Evolutionary conservation across 2,113 vertebrate species (phyloP), one percentile per base, ranked within the genome.

Genomic region (Pelecanoides urinatrix): DNA sequence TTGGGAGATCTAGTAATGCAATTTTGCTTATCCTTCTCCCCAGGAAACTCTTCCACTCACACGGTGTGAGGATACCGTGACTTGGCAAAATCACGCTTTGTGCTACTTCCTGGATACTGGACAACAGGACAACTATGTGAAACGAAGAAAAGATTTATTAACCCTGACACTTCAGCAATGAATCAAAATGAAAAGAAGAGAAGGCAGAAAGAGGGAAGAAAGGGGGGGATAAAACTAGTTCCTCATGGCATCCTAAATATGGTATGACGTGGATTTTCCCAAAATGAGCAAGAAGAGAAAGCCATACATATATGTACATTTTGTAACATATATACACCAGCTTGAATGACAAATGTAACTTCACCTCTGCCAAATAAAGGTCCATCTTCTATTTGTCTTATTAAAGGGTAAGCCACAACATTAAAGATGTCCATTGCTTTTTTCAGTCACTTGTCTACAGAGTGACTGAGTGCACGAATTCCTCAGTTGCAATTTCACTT

Each of bases 1-100:
- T 98, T 98, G 89, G 92, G 92, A 93, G 96, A 97, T 96, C 93
- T 97, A 99, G 98, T 98, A 99, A 99, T 99, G 98, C 98, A 98
- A 94, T 97, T 96, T 97, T 98, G 92, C 97, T 98, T 98, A 95
- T 87, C 88, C 97, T 97, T 98, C 98, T 98, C 97, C 96, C 96
- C 97, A 97, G 97, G 98, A 98, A 97, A 97, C 76, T 85, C 97
- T 97, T 97, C 97, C 96, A 97, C 97, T 98, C 98, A 98, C 95
- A 97, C 42, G 95, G 97, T 96, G 96, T 90, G 97, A 91, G 82
- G 96, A 96, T 97, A 90, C 70, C 44, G 95, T 97, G 96, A 97
- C 78, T 97, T 95, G 94, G 97, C 96, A 97, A 97, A 96, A 96
- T 88, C 87, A 74, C 2, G 2, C 86, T 97, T 96, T 93, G 77